Base-by-base conservation (phyloP, 23 tunicate genomes). In the Botrylloides violaceus region DNA sequence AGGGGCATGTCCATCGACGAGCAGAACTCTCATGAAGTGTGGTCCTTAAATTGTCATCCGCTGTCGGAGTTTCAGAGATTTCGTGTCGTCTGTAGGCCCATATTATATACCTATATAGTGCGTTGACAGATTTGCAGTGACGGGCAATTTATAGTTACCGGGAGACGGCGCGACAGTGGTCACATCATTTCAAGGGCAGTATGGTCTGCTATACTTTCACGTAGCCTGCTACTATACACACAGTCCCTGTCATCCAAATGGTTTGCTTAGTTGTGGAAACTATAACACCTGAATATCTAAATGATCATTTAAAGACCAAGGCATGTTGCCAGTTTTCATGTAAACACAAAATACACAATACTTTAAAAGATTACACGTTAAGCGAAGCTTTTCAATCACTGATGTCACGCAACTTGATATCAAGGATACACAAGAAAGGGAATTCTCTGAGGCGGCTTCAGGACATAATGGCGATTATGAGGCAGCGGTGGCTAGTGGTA, bases 241-340 rank as follows among this genome's bases (percentile, higher is more conserved):
- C n/a, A n/a, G 53, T 15, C 9, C 53, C 53, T 7, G 15, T 43
- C 12, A 43, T 43, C 9, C 53, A 43, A 15, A 43, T 7, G 53
- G 53, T 15, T 43, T 43, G 53, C 9, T 43, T 43, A 15, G 9
- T 7, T 7, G 15, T 43, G 53, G 53, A 43, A 43, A 7, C 53
- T n/a, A n/a, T n/a, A 15, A 43, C 53, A 43, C 53, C 53, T 43
- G 15, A 43, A 43, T 43, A n/a, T 43, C 15, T 43, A 43, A 43
- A 43, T 43, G 15, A 9, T 43, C 53, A 43, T 43, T 43, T 15
- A 15, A 15, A 43, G 53, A 43, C 15, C 53, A 15, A 43, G 35
- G 20, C 70, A 63, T 63, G 70, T 63, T 27, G 70, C 35, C 35
- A 63, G 70, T 63, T 63, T 15, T 63, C 70, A 63, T 63, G 70